Base-by-base conservation (phyloP, 2,888 invertebrate species). In the Girardia tigrina region DNA sequence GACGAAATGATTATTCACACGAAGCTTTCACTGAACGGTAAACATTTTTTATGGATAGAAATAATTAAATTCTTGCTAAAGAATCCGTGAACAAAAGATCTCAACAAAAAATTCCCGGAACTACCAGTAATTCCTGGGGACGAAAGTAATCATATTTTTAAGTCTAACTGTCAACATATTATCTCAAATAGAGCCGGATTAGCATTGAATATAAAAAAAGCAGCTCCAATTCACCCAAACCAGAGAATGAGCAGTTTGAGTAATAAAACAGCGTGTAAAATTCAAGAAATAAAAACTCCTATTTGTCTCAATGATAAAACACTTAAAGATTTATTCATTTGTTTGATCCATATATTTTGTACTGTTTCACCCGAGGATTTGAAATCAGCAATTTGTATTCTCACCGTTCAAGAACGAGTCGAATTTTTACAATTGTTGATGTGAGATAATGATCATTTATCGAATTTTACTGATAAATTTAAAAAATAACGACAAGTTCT, bases 361-460 rank as follows among this genome's bases (percentile, higher is more conserved):
- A 75, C 70, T 69, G 76, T 71, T 75, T 70, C 80, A 79, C 28
- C 80, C 82, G 91, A 92, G 79, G 89, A 91, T 80, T 88, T 94
- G 77, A 88, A 92, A 74, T 89, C 90, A 70, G 94, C 92, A 92
- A 93, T 93, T 91, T 90, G 90, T 82, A 90, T 90, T 79, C 90
- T 90, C 80, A 88, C 89, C 0, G 90, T 90, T 78, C 87, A 88
- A 23, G 92, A 93, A 80, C 89, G 91, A 26, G 87, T 91, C 56
- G 89, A 90, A 77, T 93, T 94, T 84, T 91, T 94, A 82, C 88
- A 89, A 78, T 88, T 91, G 78, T 86, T 94, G 77, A 92, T 93
- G 89, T 90, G n/a, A n/a, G n/a, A n/a, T n/a, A n/a, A n/a, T n/a
- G n/a, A n/a, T n/a, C n/a, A n/a, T n/a, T n/a, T n/a, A n/a, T n/a